Evolutionary conservation across 1,140 invertebrate genomes (phyloP).

Genomic region (Delia radicum): DNA sequence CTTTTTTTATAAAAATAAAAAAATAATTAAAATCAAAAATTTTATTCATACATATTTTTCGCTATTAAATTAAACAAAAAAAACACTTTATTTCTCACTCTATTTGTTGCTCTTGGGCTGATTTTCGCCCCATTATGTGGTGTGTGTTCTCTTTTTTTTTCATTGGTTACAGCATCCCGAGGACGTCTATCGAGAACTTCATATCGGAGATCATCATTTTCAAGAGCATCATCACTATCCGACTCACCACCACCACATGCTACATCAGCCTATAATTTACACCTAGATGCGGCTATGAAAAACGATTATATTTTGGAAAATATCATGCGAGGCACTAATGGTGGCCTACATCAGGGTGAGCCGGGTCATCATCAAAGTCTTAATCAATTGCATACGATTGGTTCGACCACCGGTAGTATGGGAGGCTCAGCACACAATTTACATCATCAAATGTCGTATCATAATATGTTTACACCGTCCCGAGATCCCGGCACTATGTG

Average conservation of each 20-base stretch:
- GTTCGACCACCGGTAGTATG: background rate
- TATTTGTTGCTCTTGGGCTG: constrained; percentile 45
- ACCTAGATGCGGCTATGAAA: constrained; percentile 47
- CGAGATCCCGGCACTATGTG: constrained; percentile 68
- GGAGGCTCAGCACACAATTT: constrained; percentile 42
- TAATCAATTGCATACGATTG: background rate
- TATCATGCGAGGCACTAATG: constrained; percentile 36
- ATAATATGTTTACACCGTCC: constrained; percentile 76
- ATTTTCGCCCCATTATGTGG: constrained; percentile 55
- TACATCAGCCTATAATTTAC: constrained; percentile 46
- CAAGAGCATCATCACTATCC: constrained; percentile 50
- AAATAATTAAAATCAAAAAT: background rate
- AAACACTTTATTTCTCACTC: constrained; percentile 26
- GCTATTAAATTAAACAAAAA: background rate
- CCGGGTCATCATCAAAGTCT: constrained; percentile 26
- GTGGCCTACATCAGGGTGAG: constrained; percentile 37
- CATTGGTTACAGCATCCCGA: constrained; percentile 51
- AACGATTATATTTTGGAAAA: constrained; percentile 50
- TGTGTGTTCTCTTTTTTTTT: constrained; percentile 55
- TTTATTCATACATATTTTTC: background rate
- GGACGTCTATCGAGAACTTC: constrained; percentile 43
- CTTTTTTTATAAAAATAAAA: background rate
- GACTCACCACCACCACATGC: constrained; percentile 51
- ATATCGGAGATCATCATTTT: constrained; percentile 33
- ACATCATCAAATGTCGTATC: constrained; percentile 67